Base-by-base conservation (phyloP, 2,797 vertebrate genomes). In the Gephyroberyx darwinii region DNA sequence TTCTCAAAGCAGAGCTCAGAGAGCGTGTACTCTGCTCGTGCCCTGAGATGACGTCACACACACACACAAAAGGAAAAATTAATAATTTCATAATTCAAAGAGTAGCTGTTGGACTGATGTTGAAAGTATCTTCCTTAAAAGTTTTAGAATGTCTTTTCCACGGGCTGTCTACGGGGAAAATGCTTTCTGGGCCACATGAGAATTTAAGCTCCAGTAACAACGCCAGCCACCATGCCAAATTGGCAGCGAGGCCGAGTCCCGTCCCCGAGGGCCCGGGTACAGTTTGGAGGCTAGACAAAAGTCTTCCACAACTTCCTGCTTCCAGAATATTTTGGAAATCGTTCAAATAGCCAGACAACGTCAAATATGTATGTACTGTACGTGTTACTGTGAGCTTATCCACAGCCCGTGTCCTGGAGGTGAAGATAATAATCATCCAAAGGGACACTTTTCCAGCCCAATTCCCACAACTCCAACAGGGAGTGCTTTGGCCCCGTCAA, bases 381-480 rank as follows among this genome's bases (percentile, higher is more conserved):
- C 51, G n/a, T 30, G 54, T 62, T 64, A 53, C 37, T 59, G 59
- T 71, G 45, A 61, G 26, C 56, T 70, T 39, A 39, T 65, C 59
- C 75, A 69, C 51, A 65, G 65, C 45, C n/a, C 56, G 16, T 67
- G 30, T 68, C 75, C 80, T 84, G 71, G 35, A 75, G 65, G 72
- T 63, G 70, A 75, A 74, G 74, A 81, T 73, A 85, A 83, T 71
- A 86, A 71, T 58, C 59, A 51, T 66, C 65, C 73, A 74, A 66
- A 45, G 53, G 74, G 67, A 81, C 76, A 82, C 56, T 82, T 86
- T 80, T 81, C 71, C 65, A 74, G 60, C 33, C 62, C 71, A 74
- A n/a, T 75, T 83, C 75, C 71, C 77, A 54, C 55, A 37, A 54
- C 17, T 5, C 35, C 58, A 72, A 65, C 71, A 41, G 68, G 65